Base-by-base conservation (phyloP, 2,888 invertebrate genomes). In the Papilio demoleus region DNA sequence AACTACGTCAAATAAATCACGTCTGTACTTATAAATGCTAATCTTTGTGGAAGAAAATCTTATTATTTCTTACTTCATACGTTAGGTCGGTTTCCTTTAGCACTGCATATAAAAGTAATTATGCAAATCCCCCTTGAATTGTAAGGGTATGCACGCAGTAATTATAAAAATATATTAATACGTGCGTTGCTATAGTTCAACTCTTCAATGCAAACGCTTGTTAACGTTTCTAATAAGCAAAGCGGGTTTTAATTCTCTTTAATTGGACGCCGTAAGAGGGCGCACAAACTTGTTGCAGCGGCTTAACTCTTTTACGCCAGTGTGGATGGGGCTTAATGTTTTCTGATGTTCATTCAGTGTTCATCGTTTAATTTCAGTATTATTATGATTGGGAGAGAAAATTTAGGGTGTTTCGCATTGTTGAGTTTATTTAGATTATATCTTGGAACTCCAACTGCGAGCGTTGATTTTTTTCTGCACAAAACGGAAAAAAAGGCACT, bases 191-290 rank as follows among this genome's bases (percentile, higher is more conserved):
- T 36, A 67, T 67, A 66, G 62, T 50, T 59, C n/a, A 63, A 50
- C 66, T 50, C 47, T 60, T 58, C 34, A 69, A 67, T 67, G 63
- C 67, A 9, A 59, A 64, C 45, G 62, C 65, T 68, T 68, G 68
- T 69, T 69, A 69, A 69, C 69, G 69, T 69, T 69, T 69, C 65
- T 69, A 65, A 69, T 69, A 69, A 69, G 65, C 69, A 65, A 69
- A 65, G 68, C 64, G 38, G 65, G 50, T 62, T 60, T 50, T 68
- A 68, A 68, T 68, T 65, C 68, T 60, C 69, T 63, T 69, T 69
- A 69, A 69, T 69, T 69, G 69, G 69, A 69, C 60, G 68, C 64
- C 17, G 27, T 59, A 47, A 64, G 59, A 59, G 64, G 53, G 38
- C 47, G 64, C 64, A 50, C 58, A 45, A 68, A 68, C 68, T 68